Percentiles rank a stretch among this genome's conserved stretches.
Conservation (phyloP, 1,140 invertebrate genomes). For the Ceratoteleas bidentatus region DNA sequence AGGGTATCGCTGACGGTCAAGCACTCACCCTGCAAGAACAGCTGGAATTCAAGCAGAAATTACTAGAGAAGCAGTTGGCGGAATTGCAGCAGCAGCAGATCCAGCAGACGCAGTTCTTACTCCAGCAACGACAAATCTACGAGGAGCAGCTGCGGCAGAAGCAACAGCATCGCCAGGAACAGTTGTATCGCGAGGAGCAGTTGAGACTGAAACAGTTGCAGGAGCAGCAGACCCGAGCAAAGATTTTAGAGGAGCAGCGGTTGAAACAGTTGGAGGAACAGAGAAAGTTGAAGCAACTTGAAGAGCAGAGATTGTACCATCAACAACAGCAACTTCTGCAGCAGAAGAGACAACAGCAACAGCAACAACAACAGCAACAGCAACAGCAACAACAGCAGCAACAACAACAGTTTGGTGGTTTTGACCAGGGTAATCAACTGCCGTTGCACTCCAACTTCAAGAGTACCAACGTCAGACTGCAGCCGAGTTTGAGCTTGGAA, state of each 20-base stretch:
- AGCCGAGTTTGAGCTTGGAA: slow-evolving; percentile 77
- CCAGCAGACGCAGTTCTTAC: slow-evolving; percentile 86
- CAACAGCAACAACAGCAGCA: slow-evolving; percentile 59
- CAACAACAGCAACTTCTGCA: slow-evolving; percentile 58
- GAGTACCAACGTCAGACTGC: slow-evolving; percentile 72
- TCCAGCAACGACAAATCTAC: slow-evolving; percentile 83
- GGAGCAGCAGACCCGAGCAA: slow-evolving; percentile 71
- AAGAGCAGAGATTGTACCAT: slow-evolving; percentile 73
- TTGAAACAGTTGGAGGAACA: slow-evolving; percentile 74
- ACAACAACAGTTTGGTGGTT: slow-evolving; percentile 70
- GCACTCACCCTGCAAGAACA: slow-evolving; percentile 82
- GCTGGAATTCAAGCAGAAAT: slow-evolving; percentile 85
- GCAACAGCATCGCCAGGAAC: slow-evolving; percentile 78
- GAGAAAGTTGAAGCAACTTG: slow-evolving; percentile 71
- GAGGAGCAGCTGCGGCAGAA: slow-evolving; percentile 80
- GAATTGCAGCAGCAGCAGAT: slow-evolving; percentile 86
- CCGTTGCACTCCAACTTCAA: slow-evolving; percentile 65
- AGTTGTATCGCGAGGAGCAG: slow-evolving; percentile 79
- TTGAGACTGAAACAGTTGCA: slow-evolving; percentile 77
- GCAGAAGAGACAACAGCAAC: slow-evolving; percentile 70
- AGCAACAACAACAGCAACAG: slow-evolving; percentile 77
- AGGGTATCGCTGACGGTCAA: slow-evolving; percentile 71
- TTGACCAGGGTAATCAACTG: slow-evolving; percentile 73
- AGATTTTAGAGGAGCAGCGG: slow-evolving; percentile 77
- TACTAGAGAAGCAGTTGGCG: slow-evolving; percentile 86